These are phyloP conservation scores for Papilio xuthus DNA, from an alignment of 1,140 invertebrate genomes.

Conservation along the genomic window DNA sequence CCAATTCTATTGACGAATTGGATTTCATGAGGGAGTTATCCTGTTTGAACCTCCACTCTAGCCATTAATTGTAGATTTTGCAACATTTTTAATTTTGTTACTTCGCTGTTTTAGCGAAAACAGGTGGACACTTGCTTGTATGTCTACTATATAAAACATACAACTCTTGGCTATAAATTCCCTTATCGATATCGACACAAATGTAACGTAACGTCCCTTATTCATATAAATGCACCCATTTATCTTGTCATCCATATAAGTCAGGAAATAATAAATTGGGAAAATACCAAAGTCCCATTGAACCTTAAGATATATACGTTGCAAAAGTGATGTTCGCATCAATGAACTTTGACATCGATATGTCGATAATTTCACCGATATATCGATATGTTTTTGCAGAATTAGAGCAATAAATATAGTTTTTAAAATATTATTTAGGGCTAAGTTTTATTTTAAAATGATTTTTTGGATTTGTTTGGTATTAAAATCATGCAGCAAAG, in stretches of 20 bases:
- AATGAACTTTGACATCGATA: not conserved
- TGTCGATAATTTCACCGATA: not conserved
- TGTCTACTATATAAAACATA: not conserved
- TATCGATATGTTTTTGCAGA: not conserved
- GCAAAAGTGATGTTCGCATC: not conserved
- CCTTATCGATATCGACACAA: not conserved
- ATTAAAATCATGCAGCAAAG: too few species aligned
- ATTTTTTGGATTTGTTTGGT: too few species aligned
- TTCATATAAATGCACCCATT: not conserved
- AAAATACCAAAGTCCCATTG: not conserved
- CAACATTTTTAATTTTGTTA: too few species aligned
- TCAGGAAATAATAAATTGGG: conserved; percentile 22
- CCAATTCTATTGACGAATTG: too few species aligned
- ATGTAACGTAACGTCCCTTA: not conserved
- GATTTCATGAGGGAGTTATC: too few species aligned
- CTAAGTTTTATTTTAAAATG: too few species aligned
- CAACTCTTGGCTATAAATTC: not conserved
- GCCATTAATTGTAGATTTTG: too few species aligned
- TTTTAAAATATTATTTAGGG: too few species aligned
- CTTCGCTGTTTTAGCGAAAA: not conserved
- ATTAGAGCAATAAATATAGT: too few species aligned
- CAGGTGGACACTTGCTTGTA: not conserved
- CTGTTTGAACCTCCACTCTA: too few species aligned
- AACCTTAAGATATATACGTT: not conserved
- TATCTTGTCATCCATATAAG: conserved; percentile 16